phyloP scores from a whole-genome alignment of 2,113 vertebrate species.

The Puffinus mauretanicus region DNA sequence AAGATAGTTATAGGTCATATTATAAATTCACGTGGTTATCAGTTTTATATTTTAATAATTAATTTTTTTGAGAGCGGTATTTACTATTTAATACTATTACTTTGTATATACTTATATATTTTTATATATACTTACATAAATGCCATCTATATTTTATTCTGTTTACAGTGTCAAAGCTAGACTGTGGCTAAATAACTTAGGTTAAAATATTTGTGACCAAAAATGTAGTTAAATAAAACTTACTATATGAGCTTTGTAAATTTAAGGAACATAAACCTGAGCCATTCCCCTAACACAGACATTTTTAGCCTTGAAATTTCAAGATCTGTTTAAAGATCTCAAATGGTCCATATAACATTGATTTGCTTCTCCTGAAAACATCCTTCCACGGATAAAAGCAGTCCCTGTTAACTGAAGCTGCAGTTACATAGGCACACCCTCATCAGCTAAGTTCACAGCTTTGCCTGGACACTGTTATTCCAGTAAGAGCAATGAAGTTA shows the following conservation, averaged over 20 bases:
- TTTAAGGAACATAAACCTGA: not conserved
- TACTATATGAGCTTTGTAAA: not conserved
- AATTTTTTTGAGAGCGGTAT: not conserved
- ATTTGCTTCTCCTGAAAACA: not conserved
- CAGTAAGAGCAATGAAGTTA: not conserved
- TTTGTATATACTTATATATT: not conserved
- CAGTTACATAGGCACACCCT: rapidly evolving
- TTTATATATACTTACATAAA: not conserved
- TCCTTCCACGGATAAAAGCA: not conserved
- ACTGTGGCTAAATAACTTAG: not conserved
- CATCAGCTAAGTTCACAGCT: not conserved
- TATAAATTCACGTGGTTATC: not conserved
- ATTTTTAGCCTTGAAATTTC: not conserved
- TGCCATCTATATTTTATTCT: not conserved
- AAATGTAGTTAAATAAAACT: not conserved
- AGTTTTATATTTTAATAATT: not conserved
- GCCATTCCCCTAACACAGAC: not conserved
- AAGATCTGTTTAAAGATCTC: not conserved
- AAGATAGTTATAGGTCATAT: not conserved
- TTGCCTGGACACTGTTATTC: not conserved
- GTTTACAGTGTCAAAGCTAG: not conserved
- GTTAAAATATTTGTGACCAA: not conserved
- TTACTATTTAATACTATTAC: not conserved
- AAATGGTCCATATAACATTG: not conserved
- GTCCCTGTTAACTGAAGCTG: not conserved